Evolutionary conservation across 2,797 vertebrate species (phyloP), one percentile per base, ranked within the genome.

Genomic region (Dryobates pubescens): DNA sequence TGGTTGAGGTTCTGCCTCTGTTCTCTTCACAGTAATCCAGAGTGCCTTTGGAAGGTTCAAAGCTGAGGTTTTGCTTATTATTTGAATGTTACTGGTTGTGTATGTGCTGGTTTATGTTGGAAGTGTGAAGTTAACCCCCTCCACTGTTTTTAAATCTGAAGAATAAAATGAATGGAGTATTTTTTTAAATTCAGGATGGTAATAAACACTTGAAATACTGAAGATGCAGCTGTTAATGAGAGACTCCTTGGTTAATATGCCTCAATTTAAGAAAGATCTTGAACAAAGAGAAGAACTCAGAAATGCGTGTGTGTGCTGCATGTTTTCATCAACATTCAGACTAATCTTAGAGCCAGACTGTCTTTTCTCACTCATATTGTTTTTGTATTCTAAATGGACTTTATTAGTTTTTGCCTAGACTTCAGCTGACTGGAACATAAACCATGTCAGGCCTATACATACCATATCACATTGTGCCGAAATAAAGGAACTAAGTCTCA

Each of bases 371-470:
- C 16, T 64, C 73, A 22, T 2, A 4, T 23, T 74, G 51, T 70
- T 67, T 61, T 32, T 5, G 3, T 29, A 18, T 49, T 63, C 10
- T 29, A 10, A 38, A 2, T 43, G 79, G 17, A 22, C 17, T 64
- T 86, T 18, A 58, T 78, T 78, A 23, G 3, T n/a, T 15, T 71
- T 86, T 24, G 19, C 11, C 8, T 26, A 15, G 17, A 22, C 5
- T 51, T 38, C 38, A 78, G 58, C 22, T 81, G 80, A 15, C 82
- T 13, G 4, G 17, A 38, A 38, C 1, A 2, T n/a, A 22, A 32
- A 15, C 5, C 0, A 0, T 43, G 19, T 69, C 4, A 18, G 47
- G 23, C 13, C 26, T 32, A 9, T 56, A 5, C 7, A 0, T 15
- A 5, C 29, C 0, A 0, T 51, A 23, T 34, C 41, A 24, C 20